Percentiles rank a stretch among this genome's conserved stretches.
Evolutionary conservation across 2,797 vertebrate species (phyloP).

Genomic region (Borostomias antarcticus): DNA sequence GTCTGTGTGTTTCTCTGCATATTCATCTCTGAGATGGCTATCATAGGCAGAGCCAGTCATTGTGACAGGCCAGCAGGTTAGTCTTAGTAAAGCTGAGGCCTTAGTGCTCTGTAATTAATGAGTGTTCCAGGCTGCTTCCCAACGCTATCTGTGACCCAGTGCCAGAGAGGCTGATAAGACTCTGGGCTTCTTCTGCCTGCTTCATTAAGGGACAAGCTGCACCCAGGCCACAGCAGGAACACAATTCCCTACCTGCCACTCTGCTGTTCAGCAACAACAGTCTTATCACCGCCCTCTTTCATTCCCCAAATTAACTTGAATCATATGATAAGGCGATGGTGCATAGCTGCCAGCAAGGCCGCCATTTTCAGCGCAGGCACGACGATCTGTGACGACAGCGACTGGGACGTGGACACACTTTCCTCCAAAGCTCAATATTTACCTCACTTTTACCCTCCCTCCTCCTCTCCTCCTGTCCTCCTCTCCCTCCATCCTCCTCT

Average conservation of each 20-base stretch:
- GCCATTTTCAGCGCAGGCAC: too few species aligned
- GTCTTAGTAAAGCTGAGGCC: constrained; percentile 36
- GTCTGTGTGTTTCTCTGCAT: background rate
- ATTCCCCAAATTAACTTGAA: constrained; percentile 54
- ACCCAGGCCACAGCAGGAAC: constrained; percentile 40
- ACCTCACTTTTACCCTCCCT: background rate
- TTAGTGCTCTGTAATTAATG: constrained; percentile 66
- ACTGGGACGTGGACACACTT: background rate
- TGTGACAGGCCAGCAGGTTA: constrained; percentile 25
- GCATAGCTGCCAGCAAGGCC: constrained; percentile 4
- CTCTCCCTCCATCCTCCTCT: constrained; percentile 23
- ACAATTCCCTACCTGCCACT: constrained; percentile 44
- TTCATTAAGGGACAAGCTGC: constrained; percentile 58
- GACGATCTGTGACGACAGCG: background rate
- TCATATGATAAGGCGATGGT: constrained; percentile 34
- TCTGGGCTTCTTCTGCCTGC: constrained; percentile 46
- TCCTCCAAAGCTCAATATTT: background rate
- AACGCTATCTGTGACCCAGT: constrained; percentile 51
- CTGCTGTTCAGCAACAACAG: constrained; percentile 44
- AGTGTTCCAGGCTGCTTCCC: constrained; percentile 54
- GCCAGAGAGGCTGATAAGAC: constrained; percentile 58
- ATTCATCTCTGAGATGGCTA: constrained; percentile 23
- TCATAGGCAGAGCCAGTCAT: constrained; percentile 25
- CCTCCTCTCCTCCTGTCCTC: background rate
- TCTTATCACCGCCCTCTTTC: constrained; percentile 42